Evolutionary conservation across 2,888 invertebrate species (phyloP).

Genomic region (Plutella xylostella): DNA sequence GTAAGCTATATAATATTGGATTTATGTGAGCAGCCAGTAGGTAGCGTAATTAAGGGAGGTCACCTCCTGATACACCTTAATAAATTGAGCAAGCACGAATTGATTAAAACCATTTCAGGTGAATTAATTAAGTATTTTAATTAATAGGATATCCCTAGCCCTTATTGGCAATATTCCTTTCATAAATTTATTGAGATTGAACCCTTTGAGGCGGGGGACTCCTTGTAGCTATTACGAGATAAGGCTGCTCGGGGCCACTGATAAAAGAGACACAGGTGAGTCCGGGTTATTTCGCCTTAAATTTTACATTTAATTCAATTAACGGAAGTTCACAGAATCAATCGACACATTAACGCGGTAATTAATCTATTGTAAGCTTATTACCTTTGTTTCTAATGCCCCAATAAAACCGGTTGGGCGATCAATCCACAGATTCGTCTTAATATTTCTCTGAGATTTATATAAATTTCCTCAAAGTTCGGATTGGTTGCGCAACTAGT

Average conservation of each 20-base stretch:
- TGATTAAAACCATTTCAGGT: conserved; percentile 69
- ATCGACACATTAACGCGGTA: conserved; percentile 2
- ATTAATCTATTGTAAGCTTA: conserved; percentile 2
- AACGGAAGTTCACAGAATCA: background rate
- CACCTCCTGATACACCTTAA: conserved; percentile 51
- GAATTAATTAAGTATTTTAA: conserved; percentile 71
- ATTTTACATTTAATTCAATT: too few species aligned
- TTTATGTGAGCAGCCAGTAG: conserved; percentile 10
- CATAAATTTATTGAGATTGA: conserved; percentile 68
- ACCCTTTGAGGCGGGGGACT: conserved; percentile 46
- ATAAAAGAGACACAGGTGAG: too few species aligned
- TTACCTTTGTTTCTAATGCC: background rate
- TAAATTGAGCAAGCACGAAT: conserved; percentile 60
- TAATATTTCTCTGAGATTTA: background rate
- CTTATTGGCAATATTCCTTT: conserved; percentile 70
- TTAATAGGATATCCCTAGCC: conserved; percentile 66
- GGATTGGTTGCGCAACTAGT: conserved; percentile 10
- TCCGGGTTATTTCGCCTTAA: too few species aligned
- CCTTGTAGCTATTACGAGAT: conserved; percentile 45
- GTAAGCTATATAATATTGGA: conserved; percentile 5
- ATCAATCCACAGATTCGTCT: background rate
- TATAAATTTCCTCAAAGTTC: background rate
- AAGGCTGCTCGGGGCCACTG: conserved; percentile 28
- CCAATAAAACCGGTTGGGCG: background rate
- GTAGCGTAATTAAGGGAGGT: conserved; percentile 26